Percentiles rank a stretch among this genome's conserved stretches.
Evolutionary conservation across 2,888 invertebrate species (phyloP).

Genomic region (Alcis repandata): DNA sequence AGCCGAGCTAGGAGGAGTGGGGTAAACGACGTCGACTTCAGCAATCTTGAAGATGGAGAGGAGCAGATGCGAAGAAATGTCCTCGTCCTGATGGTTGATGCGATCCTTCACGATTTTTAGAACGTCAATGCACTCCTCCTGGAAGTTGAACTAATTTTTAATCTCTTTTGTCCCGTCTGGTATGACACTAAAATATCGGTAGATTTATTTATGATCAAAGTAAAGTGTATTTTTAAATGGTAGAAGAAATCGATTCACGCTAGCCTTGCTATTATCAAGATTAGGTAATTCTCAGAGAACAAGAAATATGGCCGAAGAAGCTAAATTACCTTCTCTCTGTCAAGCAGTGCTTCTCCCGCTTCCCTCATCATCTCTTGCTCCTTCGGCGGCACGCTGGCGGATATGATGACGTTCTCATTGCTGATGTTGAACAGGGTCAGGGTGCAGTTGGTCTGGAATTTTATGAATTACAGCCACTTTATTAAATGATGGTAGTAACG

Average conservation of each 20-base stretch:
- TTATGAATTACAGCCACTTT: neutral
- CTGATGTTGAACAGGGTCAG: conserved; percentile 94
- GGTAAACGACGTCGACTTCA: conserved; percentile 95
- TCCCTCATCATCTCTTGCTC: conserved; percentile 87
- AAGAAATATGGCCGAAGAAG: too few relatives aligned
- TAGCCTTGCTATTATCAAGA: too few relatives aligned
- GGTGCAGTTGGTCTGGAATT: conserved; percentile 92
- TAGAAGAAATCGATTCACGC: too few relatives aligned
- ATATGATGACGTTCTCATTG: conserved; percentile 95
- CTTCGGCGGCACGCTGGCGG: conserved; percentile 90
- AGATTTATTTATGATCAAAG: too few relatives aligned
- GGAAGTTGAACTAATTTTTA: conserved; percentile 61
- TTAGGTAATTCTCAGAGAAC: too few relatives aligned
- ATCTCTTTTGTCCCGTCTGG: neutral
- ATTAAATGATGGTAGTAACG: too few relatives aligned
- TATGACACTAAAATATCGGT: neutral
- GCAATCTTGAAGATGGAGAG: conserved; percentile 97
- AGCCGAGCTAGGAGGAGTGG: conserved; percentile 87
- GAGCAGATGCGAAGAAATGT: conserved; percentile 94
- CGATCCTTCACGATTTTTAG: conserved; percentile 93
- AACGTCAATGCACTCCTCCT: conserved; percentile 95
- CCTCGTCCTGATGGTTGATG: conserved; percentile 94
- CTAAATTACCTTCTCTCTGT: conserved; percentile 89
- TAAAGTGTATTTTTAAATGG: too few relatives aligned
- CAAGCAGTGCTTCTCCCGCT: conserved; percentile 89